These are phyloP conservation scores for Pelochelys cantorii DNA, from an alignment of 2,797 vertebrate species.

Conservation along the genomic window DNA sequence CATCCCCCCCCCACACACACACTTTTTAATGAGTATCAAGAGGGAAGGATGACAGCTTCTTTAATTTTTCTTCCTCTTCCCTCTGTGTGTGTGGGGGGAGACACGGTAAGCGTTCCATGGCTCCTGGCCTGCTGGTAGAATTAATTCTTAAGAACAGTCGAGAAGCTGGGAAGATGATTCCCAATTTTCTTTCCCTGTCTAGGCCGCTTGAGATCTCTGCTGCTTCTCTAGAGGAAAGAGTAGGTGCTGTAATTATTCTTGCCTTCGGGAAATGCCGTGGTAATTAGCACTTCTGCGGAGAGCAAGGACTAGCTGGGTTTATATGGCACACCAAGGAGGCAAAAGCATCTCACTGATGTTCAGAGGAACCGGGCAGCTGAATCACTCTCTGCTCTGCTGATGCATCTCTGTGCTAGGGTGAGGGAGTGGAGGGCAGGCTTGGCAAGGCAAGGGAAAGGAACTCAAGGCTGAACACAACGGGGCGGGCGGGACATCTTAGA, in stretches of 20 bases:
- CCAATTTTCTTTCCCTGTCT: accelerated
- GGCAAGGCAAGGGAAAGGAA: neutral
- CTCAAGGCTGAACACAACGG: neutral
- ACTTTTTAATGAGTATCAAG: neutral
- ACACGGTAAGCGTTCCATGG: neutral
- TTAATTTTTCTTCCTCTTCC: neutral
- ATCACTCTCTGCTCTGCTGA: neutral
- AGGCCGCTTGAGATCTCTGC: neutral
- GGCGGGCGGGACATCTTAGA: neutral
- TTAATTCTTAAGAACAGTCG: neutral
- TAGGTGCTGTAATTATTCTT: slow-evolving; percentile 58
- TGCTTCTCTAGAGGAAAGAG: neutral
- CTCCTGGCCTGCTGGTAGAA: neutral
- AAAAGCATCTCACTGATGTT: accelerated
- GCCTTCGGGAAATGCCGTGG: neutral
- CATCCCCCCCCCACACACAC: too few species aligned
- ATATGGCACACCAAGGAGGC: accelerated
- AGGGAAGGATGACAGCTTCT: neutral
- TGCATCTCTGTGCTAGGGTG: neutral
- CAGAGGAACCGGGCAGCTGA: neutral
- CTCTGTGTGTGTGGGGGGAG: neutral
- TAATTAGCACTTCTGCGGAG: slow-evolving; percentile 26
- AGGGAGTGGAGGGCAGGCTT: neutral
- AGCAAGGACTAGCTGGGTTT: slow-evolving; percentile 42
- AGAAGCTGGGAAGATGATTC: neutral